A percentile compares a stretch with the other conserved stretches of the same genome.
Evolutionary conservation across 1,140 invertebrate genomes (phyloP).

Genomic region (Cydia pomonella): DNA sequence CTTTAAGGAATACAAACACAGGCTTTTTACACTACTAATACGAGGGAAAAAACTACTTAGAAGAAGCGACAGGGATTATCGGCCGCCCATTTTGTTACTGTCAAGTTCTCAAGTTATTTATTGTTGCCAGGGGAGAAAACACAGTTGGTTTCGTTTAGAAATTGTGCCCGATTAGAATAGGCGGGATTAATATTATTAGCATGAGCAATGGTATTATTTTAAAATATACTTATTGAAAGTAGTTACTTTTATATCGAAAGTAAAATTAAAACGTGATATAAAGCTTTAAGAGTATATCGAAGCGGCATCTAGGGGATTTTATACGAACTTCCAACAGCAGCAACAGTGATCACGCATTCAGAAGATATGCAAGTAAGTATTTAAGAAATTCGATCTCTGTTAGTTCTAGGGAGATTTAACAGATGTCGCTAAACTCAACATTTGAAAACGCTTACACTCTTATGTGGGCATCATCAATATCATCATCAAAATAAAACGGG

Average conservation of each 20-base stretch:
- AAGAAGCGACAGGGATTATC: conserved; percentile 44
- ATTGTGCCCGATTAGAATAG: neutral
- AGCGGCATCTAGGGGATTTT: neutral
- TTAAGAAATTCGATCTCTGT: neutral
- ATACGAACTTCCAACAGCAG: neutral
- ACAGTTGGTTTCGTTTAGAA: conserved; percentile 10
- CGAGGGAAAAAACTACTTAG: conserved; percentile 47
- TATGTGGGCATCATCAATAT: too few relatives aligned
- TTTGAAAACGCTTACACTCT: neutral
- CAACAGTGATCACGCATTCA: neutral
- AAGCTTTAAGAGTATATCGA: neutral
- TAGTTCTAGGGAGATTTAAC: neutral
- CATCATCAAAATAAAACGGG: too few relatives aligned
- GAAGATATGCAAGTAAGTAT: neutral
- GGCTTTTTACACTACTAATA: conserved; percentile 46
- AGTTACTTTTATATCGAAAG: too few relatives aligned
- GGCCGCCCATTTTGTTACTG: conserved; percentile 62
- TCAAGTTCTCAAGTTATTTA: conserved; percentile 40
- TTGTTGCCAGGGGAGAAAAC: conserved; percentile 35
- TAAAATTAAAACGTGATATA: neutral
- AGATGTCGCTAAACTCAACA: neutral
- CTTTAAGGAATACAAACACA: conserved; percentile 38
- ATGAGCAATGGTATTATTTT: too few relatives aligned
- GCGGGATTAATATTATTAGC: too few relatives aligned
- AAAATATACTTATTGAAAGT: too few relatives aligned